These are phyloP conservation scores for Trogon melanurus DNA, from an alignment of 2,113 vertebrate genomes.

Conservation along the genomic window DNA sequence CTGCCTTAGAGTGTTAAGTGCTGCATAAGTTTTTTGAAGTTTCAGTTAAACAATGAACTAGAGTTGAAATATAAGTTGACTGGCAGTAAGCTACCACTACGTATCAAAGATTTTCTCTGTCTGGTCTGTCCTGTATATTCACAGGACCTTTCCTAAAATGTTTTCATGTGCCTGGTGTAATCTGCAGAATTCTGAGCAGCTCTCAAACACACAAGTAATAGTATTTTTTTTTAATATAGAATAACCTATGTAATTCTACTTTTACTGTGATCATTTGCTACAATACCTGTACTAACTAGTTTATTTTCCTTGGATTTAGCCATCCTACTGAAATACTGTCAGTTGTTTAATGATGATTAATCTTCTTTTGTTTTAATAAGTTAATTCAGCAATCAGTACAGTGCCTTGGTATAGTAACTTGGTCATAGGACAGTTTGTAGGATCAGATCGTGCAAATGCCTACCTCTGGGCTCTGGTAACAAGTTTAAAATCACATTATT, in stretches of 20 bases:
- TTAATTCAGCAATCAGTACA: constrained; percentile 7
- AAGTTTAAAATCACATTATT: background rate
- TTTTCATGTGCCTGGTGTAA: background rate
- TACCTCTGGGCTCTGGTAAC: background rate
- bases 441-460: background rate
- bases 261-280: background rate
- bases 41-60: background rate
- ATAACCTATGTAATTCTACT: background rate
- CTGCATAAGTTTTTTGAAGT: background rate
- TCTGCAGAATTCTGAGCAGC: background rate
- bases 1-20: background rate
- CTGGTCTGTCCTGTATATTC: background rate
- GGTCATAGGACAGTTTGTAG: background rate
- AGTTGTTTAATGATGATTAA: background rate
- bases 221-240: background rate
- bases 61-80: background rate
- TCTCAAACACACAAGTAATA: background rate
- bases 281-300: background rate
- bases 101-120: background rate
- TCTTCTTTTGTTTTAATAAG: constrained; percentile 11
- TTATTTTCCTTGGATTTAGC: background rate
- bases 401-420: background rate
- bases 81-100: background rate
- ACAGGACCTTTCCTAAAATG: background rate
- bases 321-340: background rate